Evolutionary conservation across 2,888 invertebrate genomes (phyloP), one percentile per base, ranked within the genome.

Genomic region (Chrysotoxum bicinctum): DNA sequence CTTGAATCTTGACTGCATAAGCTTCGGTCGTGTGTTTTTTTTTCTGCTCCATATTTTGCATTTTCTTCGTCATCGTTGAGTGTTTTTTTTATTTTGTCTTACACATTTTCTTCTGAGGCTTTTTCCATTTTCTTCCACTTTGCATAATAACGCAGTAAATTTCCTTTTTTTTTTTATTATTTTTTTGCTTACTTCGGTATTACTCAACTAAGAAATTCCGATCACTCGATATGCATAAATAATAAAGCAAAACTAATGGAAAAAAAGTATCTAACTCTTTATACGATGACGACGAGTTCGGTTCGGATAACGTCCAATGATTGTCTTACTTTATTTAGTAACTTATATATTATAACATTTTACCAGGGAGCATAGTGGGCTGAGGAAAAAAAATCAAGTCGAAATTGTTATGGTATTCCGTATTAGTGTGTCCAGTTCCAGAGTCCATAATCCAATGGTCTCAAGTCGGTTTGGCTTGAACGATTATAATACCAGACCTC

Each of bases 201-300:
- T 83, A 83, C 83, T 83, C 69, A 83, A 83, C 83, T 69, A 16
- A 69, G 73, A 73, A 73, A 83, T 79, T 62, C 83, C 84, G 84
- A 84, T 84, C 80, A 40, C 26, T 66, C 80, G 84, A 84, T 84
- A 84, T 80, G 84, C 84, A 80, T 84, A 80, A 58, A 60, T 37
- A 62, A 78, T 64, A 48, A 64, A 62, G 56, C 12, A 32, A 64
- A 54, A 48, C 16, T 12, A 45, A 16, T 1, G 1, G 14, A 37
- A 14, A 26, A 23, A 52, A 35, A 64, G 9, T 19, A 40, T 12
- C 12, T 43, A 23, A 26, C 12, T 60, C 8, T 45, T 30, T 45
- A 26, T 23, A 64, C 7, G 19, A 35, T 21, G 64, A 48, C 64
- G 45, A 32, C 32, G 3, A 37, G 48, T 3, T 45, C 14, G 58